Evolutionary conservation across 2,797 vertebrate genomes (phyloP).

Genomic region (Eleutherodactylus coqui): DNA sequence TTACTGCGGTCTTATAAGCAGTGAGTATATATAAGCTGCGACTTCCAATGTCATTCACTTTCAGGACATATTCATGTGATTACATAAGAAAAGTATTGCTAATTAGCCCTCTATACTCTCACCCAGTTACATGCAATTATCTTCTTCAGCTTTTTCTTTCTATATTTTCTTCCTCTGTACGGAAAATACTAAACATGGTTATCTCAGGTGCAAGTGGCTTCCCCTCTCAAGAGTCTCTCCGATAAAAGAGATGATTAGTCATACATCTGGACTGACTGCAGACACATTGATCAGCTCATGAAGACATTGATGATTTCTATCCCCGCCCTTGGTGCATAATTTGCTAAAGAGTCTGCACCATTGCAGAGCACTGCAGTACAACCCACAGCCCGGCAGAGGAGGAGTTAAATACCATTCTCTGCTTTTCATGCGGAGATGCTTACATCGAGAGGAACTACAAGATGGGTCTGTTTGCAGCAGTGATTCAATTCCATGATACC

Average conservation of each 20-base stretch:
- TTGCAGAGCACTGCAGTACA: conserved; percentile 18
- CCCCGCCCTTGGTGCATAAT: background rate
- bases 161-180: background rate
- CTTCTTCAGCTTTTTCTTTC: background rate
- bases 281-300: conserved; percentile 44
- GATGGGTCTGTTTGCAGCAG: background rate
- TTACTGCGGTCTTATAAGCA: background rate
- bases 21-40: background rate
- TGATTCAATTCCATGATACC: background rate
- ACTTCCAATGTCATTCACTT: background rate
- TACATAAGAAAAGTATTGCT: conserved; percentile 27
- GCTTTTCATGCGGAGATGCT: background rate
- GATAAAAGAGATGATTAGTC: conserved; percentile 55
- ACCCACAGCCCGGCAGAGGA: background rate
- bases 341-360: background rate
- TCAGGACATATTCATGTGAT: conserved; percentile 21
- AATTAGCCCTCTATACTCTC: conserved; percentile 26
- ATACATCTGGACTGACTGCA: conserved; percentile 48
- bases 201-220: background rate
- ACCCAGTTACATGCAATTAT: conserved; percentile 15
- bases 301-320: conserved; percentile 33
- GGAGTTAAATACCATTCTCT: background rate
- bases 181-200: conserved; percentile 22
- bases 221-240: conserved; percentile 52
- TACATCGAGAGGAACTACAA: background rate